Conservation (phyloP, 2,888 invertebrate genomes). For the Seira ritae region DNA sequence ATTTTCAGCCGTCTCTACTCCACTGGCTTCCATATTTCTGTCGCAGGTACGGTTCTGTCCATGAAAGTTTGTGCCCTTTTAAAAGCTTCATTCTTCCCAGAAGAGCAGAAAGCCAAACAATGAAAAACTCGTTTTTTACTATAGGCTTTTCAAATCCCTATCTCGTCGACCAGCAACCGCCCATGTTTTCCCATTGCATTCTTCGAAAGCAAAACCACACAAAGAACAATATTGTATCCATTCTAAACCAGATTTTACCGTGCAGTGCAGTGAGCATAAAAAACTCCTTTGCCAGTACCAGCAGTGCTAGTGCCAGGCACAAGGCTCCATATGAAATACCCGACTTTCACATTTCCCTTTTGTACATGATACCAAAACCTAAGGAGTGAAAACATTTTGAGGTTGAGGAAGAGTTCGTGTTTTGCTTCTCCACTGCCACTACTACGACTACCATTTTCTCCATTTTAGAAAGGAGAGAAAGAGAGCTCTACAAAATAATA, state of each 20-base stretch:
- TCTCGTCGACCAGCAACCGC: neutral
- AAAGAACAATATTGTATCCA: slow-evolving; percentile 3
- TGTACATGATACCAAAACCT: neutral
- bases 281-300: neutral
- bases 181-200: slow-evolving; percentile 11
- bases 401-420: neutral
- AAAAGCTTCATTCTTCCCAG: neutral
- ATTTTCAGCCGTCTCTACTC: neutral
- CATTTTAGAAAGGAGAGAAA: neutral
- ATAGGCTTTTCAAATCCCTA: slow-evolving; percentile 7
- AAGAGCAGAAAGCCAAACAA: slow-evolving; percentile 8
- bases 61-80: slow-evolving; percentile 2
- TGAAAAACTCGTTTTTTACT: neutral
- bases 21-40: neutral
- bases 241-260: slow-evolving; percentile 4
- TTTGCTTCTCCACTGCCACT: too few species aligned
- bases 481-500: neutral
- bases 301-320: neutral
- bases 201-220: slow-evolving; percentile 3
- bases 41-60: neutral
- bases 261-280: neutral
- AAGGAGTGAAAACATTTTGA: neutral
- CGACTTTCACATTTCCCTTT: neutral
- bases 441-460: neutral
- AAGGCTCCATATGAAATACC: neutral